phyloP scores from a whole-genome alignment of 2,797 vertebrate genomes.

The Zenarchopterus dispar region DNA sequence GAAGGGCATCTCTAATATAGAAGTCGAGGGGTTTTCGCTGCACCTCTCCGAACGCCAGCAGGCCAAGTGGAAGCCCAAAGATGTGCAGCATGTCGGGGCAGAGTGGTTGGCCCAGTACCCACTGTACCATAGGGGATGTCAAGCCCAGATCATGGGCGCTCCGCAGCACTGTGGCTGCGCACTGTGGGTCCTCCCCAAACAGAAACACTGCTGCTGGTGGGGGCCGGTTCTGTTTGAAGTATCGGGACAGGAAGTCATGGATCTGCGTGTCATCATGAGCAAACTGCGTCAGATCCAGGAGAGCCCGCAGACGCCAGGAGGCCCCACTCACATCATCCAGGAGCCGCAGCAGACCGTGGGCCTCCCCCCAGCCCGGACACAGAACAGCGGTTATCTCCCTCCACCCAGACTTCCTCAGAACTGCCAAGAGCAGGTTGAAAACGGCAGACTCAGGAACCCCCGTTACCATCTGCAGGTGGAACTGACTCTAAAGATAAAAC shows the following conservation, averaged over 20 bases:
- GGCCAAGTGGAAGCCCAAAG: conserved; percentile 84
- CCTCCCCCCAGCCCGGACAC: conserved; percentile 86
- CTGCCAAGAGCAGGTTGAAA: conserved; percentile 79
- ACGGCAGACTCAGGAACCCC: conserved; percentile 81
- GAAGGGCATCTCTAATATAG: conserved; percentile 83
- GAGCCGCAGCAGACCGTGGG: conserved; percentile 75
- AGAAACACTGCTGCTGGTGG: conserved; percentile 77
- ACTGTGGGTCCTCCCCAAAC: conserved; percentile 82
- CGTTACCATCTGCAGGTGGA: conserved; percentile 89
- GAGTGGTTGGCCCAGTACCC: conserved; percentile 89
- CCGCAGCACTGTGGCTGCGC: conserved; percentile 74
- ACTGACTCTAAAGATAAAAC: conserved; percentile 80
- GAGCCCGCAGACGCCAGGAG: conserved; percentile 68
- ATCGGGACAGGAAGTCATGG: conserved; percentile 74
- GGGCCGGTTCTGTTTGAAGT: conserved; percentile 71
- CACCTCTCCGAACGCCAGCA: conserved; percentile 89
- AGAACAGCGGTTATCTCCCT: conserved; percentile 83
- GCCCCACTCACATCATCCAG: conserved; percentile 59
- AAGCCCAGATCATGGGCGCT: conserved; percentile 80
- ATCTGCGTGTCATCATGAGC: conserved; percentile 68
- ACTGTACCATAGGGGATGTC: conserved; percentile 80
- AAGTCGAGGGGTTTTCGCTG: conserved; percentile 84
- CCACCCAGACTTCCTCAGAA: conserved; percentile 84
- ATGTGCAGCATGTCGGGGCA: conserved; percentile 81
- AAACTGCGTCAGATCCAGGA: conserved; percentile 83